Base-by-base conservation (phyloP, 2,888 invertebrate genomes). In the Ephialtes manifestator region DNA sequence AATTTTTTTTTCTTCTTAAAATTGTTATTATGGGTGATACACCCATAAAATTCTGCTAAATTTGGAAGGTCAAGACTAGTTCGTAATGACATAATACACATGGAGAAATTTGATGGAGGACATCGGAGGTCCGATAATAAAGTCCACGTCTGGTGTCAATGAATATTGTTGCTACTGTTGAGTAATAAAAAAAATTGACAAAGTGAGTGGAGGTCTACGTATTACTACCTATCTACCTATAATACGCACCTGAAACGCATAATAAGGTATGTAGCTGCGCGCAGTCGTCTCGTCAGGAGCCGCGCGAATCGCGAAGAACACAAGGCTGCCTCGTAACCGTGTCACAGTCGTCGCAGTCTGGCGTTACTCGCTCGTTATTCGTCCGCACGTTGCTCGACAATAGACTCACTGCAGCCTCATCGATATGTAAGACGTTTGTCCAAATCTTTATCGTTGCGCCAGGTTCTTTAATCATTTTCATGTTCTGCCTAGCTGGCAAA, bases 241-340 rank as follows among this genome's bases (percentile, higher is more conserved):
- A 87, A 90, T 80, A 84, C 88, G 86, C 88, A 85, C 84, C 89
- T 89, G 83, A 77, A 85, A 83, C 83, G 83, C 85, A 85, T 80
- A 80, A 85, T 76, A 85, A 85, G 74, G 67, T 67, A 53, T 5
- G 15, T 55, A 46, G 75, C 75, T 63, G 58, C 70, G 48, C 71
- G 70, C 76, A 60, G 55, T 79, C 60, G 55, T 79, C 60, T 78
- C 68, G 48, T 48, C 58, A 63, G 55, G 82, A 65, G 74, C 89
- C 86, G 84, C 89, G 85, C 85, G 79, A 77, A 86, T 86, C 43
- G 39, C 18, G 46, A 46, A n/a, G 28, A 18, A 53, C 86, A 89
- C 91, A 92, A 93, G 93, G 92, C 87, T 92, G 84, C 68, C 78
- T 86, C 85, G 90, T 90, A 93, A 92, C 90, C 91, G 89, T 93